phyloP scores from a whole-genome alignment of 2,888 invertebrate genomes.

The Lycophotia porphyrea region DNA sequence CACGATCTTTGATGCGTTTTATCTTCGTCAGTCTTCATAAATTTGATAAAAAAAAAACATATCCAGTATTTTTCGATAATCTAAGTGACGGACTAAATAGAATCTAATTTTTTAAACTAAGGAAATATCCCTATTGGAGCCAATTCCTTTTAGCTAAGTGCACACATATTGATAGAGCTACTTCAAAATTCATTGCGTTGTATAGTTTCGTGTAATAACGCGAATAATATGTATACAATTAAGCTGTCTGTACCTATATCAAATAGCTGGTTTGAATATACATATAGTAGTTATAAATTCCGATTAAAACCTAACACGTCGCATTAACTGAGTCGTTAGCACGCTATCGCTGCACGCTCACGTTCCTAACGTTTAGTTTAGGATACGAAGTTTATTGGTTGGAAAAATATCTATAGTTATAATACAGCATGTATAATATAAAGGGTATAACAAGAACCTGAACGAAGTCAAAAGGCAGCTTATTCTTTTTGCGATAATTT shows the following conservation, averaged over 20 bases:
- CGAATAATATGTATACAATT: not conserved
- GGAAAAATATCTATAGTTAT: conserved; percentile 21
- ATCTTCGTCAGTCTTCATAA: too few species aligned
- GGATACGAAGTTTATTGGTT: conserved; percentile 14
- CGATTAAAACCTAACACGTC: conserved; percentile 54
- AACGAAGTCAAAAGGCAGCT: too few species aligned
- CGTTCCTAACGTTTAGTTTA: conserved; percentile 43
- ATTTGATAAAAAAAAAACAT: too few species aligned
- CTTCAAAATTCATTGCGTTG: not conserved
- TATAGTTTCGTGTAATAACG: not conserved
- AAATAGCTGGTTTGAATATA: not conserved
- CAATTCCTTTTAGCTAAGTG: not conserved
- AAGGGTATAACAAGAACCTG: too few species aligned
- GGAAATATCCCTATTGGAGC: too few species aligned
- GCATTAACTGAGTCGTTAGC: conserved; percentile 54
- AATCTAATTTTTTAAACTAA: too few species aligned
- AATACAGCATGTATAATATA: not conserved
- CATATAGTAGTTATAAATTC: conserved; percentile 37
- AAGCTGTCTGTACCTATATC: not conserved
- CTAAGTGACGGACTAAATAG: too few species aligned
- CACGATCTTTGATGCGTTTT: too few species aligned
- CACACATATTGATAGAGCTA: not conserved
- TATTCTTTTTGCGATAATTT: too few species aligned
- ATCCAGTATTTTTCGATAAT: too few species aligned
- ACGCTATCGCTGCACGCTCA: conserved; percentile 50